Evolutionary conservation across 2,888 invertebrate species (phyloP), one percentile per base, ranked within the genome.

Genomic region (Pycnomerus fuliginosus): DNA sequence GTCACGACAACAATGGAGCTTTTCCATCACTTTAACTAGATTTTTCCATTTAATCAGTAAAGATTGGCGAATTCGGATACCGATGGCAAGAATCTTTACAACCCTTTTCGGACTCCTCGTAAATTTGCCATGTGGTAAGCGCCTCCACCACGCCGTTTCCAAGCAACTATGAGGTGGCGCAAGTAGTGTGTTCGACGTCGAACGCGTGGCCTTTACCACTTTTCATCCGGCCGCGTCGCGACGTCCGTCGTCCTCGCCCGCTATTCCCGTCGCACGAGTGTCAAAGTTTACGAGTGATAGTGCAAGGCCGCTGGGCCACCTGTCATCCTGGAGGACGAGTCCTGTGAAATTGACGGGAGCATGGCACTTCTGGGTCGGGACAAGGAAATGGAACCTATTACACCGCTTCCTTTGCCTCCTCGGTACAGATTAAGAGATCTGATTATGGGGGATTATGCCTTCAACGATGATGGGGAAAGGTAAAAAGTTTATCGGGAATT

Each of bases 401-500:
- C 67, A 31, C 72, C 76, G 15, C 64, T 76, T 46, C 74, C 76
- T 38, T 64, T 81, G 43, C 83, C 85, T 16, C 84, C 86, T 28
- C 74, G 87, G 52, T 88, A 87, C 74, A 78, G 87, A 37, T 80
- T 88, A 62, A 76, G 87, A 51, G 87, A 88, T 71, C 78, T 88
- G 55, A 80, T 88, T 60, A 75, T 85, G 60, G 87, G 87, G 29
- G 88, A 88, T 71, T 85, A 83, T 67, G 83, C 84, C 10, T 83
- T 84, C 70, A 83, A 82, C 64, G 87, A 87, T 65, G 85, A 85
- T 60, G 85, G 85, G 28, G 85, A 87, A 78, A 84, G 87, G 88
- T 87, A 70, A 76, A 23, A 10, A 16, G 8, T 3, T n/a, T 13
- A 15, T 15, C 24, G 24, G 15, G 8, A 24, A 1, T 34, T 12